Percentiles rank a stretch among this genome's conserved stretches.
phyloP scores from a whole-genome alignment of 2,797 vertebrate genomes.

The Psittacula derbiana region DNA sequence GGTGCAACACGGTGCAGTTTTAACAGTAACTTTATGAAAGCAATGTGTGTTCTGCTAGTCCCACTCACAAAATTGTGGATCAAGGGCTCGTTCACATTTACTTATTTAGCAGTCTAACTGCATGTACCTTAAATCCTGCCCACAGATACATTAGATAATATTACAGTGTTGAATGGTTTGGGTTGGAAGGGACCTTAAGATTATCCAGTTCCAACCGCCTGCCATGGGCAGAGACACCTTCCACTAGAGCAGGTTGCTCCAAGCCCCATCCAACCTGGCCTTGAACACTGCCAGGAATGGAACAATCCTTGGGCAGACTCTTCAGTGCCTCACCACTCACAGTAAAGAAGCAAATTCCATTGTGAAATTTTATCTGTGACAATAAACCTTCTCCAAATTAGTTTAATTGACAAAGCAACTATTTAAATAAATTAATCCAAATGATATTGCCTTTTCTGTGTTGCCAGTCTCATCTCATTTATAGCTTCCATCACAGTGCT shows the following conservation, averaged over 20 bases:
- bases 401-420: not conserved
- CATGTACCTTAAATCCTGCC: not conserved
- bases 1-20: not conserved
- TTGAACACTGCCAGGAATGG: not conserved
- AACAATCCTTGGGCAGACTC: not conserved
- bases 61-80: not conserved
- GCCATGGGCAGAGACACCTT: rapidly evolving
- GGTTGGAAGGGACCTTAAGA: not conserved
- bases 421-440: not conserved
- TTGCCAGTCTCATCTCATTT: not conserved
- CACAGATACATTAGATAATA: not conserved
- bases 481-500: not conserved
- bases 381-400: not conserved
- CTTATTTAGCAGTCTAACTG: not conserved
- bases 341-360: not conserved
- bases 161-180: not conserved
- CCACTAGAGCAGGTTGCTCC: not conserved
- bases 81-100: not conserved
- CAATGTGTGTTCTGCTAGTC: not conserved
- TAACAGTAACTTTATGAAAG: not conserved
- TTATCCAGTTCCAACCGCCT: not conserved
- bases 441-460: not conserved
- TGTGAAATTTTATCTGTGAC: not conserved
- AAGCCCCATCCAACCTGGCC: not conserved
- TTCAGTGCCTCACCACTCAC: not conserved